A percentile compares a stretch with the other conserved stretches of the same genome.
phyloP scores from a whole-genome alignment of 2,888 invertebrate species.

The Aricia artaxerxes region DNA sequence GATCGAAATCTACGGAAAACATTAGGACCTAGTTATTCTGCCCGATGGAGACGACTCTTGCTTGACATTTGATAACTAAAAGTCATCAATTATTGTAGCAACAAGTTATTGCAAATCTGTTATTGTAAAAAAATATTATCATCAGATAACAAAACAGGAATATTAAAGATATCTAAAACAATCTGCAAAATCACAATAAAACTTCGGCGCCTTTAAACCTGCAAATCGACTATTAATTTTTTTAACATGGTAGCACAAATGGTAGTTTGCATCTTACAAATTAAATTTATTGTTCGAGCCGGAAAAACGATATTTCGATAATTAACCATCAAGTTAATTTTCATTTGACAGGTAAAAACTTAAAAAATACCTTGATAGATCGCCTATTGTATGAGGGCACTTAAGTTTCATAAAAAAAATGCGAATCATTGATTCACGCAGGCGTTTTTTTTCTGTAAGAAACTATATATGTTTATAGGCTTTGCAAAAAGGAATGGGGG shows the following conservation, averaged over 20 bases:
- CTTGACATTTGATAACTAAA: background rate
- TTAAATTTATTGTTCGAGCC: background rate
- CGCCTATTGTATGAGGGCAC: background rate
- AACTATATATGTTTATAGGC: no score
- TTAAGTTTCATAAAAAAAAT: background rate
- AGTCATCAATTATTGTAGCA: background rate
- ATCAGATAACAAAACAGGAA: background rate
- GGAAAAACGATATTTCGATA: background rate
- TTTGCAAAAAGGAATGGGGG: no score
- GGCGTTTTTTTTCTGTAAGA: no score
- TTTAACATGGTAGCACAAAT: background rate
- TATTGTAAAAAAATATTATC: background rate
- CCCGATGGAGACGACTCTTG: background rate
- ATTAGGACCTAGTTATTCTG: background rate
- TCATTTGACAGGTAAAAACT: background rate
- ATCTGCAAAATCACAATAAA: background rate
- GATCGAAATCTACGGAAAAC: no score
- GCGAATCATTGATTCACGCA: background rate
- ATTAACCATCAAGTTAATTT: background rate
- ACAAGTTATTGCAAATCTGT: background rate
- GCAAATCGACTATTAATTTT: background rate
- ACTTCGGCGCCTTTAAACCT: background rate
- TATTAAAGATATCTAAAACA: background rate
- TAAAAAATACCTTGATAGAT: background rate
- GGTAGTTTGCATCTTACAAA: background rate